Base-by-base conservation (phyloP, 2,113 vertebrate genomes). In the Entosphenus tridentatus region DNA sequence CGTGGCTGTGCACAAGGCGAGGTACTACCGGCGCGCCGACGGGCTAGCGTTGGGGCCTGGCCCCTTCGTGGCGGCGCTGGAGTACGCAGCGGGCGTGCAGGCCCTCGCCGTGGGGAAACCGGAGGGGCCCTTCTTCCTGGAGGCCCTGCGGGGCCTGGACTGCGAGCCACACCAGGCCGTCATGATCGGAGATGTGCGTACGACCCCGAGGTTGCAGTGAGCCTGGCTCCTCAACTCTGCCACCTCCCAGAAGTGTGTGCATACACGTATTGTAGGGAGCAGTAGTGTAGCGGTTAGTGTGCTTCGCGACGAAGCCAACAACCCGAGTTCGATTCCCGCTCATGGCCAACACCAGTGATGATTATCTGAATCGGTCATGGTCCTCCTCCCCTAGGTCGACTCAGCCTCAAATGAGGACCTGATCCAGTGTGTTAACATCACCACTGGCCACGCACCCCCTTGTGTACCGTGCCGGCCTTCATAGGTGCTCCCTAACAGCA, bases 181-280 rank as follows among this genome's bases (percentile, higher is more conserved):
- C 72, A 96, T 96, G 93, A 96, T 98, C 2, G 93, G 93, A 71
- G 93, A 96, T 8, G 93, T 97, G 77, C 71, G 89, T 84, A 18
- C 10, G 8, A 8, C 0, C 10, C 9, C 56, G 57, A 10, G 4
- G 10, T 56, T 0, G 57, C 21, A 21, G 4, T 2, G 18, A 2
- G 54, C 3, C n/a, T 1, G 8, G 3, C 12, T 1, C 12, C 0
- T 1, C 2, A 67, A 21, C 1, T 56, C 56, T 55, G 10, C 57
- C 5, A 67, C 68, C 59, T 2, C 0, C 54, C 7, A 1, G 0
- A 2, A 3, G 7, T 39, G 1, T 8, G 1, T 21, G 18, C n/a
- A 59, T 67, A 68, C 8, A 2, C 0, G 2, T 59, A 2, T n/a
- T 9, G n/a, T 56, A 70, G 21, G 70, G 0, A 54, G 58, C 18